Evolutionary conservation across 2,797 vertebrate species (phyloP).

Genomic region (Enteromius thamalakanensis): DNA sequence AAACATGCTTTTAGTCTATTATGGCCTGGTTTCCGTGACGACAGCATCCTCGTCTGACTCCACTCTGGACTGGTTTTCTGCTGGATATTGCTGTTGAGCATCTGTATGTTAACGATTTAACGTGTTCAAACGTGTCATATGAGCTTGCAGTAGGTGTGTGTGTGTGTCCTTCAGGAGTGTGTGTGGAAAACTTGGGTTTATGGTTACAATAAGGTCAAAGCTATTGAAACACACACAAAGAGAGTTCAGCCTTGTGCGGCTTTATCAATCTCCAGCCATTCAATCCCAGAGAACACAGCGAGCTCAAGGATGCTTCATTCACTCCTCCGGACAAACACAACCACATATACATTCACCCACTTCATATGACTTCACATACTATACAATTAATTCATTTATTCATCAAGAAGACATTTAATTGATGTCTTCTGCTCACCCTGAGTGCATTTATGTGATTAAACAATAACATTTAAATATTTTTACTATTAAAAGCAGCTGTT

Average conservation of each 20-base stretch:
- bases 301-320: background rate
- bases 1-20: background rate
- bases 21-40: background rate
- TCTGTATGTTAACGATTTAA: background rate
- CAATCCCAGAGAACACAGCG: background rate
- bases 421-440: background rate
- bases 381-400: background rate
- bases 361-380: background rate
- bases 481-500: accelerated
- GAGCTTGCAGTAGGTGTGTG: background rate
- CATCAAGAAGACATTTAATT: background rate
- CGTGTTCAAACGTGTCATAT: background rate
- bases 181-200: constrained; percentile 1
- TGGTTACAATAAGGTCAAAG: constrained; percentile 15
- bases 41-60: background rate
- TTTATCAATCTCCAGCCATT: background rate
- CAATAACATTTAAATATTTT: background rate
- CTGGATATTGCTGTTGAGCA: background rate
- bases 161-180: background rate
- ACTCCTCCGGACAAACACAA: background rate
- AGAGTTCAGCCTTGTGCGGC: constrained; percentile 39
- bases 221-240: constrained; percentile 38
- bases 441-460: background rate
- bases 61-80: no score
- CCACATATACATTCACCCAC: background rate